Percentiles rank a stretch among this genome's conserved stretches.
Evolutionary conservation across 2,113 vertebrate genomes (phyloP).

Genomic region (Cavia porcellus): DNA sequence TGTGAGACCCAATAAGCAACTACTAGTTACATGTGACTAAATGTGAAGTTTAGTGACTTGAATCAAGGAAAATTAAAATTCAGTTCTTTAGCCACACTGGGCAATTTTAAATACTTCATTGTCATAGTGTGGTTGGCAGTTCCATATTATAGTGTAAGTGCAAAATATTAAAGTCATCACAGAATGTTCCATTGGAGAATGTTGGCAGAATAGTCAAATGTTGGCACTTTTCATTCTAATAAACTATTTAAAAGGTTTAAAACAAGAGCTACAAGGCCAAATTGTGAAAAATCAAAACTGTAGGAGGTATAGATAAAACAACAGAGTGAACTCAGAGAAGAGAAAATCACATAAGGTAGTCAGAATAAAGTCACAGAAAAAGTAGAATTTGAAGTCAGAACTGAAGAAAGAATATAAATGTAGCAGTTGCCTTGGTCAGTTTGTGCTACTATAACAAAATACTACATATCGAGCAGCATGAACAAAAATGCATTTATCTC

Average conservation of each 20-base stretch:
- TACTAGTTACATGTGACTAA: neutral
- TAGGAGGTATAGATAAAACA: neutral
- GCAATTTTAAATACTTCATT: neutral
- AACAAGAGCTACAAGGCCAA: neutral
- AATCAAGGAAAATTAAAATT: conserved; percentile 6
- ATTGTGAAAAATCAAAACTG: neutral
- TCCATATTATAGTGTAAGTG: neutral
- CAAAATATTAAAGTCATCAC: neutral
- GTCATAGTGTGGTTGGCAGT: neutral
- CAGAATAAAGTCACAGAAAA: conserved; percentile 5
- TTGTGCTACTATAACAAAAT: neutral
- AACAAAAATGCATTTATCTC: neutral
- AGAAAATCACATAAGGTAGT: neutral
- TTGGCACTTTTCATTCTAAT: neutral
- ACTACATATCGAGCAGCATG: neutral
- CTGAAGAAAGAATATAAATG: neutral
- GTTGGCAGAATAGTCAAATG: neutral
- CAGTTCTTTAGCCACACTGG: neutral
- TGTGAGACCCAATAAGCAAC: neutral
- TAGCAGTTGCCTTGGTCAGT: neutral
- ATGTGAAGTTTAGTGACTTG: conserved; percentile 21
- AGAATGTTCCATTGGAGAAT: neutral
- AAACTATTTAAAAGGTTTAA: neutral
- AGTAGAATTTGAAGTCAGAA: neutral
- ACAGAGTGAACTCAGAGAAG: neutral